Evolutionary conservation across 1,140 invertebrate genomes (phyloP).

Genomic region (Sweltsa coloradensis): DNA sequence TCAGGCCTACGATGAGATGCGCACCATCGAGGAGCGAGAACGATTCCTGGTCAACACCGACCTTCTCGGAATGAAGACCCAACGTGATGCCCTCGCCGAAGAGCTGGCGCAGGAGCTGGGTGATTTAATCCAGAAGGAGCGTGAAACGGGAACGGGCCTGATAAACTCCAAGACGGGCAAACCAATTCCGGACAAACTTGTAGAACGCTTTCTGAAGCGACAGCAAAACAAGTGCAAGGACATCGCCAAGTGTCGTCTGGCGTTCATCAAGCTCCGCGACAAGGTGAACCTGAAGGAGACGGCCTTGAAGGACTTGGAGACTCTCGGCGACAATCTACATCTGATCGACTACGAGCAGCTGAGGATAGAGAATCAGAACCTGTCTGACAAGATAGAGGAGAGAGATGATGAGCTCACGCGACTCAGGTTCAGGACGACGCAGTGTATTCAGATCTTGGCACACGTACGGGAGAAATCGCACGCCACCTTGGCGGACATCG

Average conservation of each 20-base stretch:
- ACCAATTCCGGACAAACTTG: conserved; percentile 20
- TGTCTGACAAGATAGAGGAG: conserved; percentile 23
- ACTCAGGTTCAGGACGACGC: conserved; percentile 20
- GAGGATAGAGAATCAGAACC: conserved; percentile 10
- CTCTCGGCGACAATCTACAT: background rate
- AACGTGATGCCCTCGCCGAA: conserved; percentile 17
- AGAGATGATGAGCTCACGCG: conserved; percentile 23
- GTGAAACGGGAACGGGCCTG: conserved; percentile 18
- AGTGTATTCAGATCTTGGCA: conserved; percentile 23
- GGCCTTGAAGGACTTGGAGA: background rate
- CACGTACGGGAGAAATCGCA: conserved; percentile 25
- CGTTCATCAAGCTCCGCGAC: conserved; percentile 6
- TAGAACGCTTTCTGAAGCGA: conserved; percentile 1
- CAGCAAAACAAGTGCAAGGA: background rate
- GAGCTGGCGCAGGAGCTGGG: conserved; percentile 13
- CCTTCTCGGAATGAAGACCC: conserved; percentile 18
- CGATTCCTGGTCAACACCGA: conserved; percentile 16
- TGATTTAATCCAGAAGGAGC: conserved; percentile 18
- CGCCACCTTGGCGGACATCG: conserved; percentile 4
- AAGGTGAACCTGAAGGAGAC: background rate
- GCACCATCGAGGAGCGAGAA: conserved; percentile 16
- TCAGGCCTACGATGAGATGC: background rate
- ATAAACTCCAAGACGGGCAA: conserved; percentile 24
- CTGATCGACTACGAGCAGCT: conserved; percentile 9
- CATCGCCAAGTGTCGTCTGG: background rate